Base-by-base conservation (phyloP, 1,140 invertebrate genomes). In the Saxidomus purpurata region DNA sequence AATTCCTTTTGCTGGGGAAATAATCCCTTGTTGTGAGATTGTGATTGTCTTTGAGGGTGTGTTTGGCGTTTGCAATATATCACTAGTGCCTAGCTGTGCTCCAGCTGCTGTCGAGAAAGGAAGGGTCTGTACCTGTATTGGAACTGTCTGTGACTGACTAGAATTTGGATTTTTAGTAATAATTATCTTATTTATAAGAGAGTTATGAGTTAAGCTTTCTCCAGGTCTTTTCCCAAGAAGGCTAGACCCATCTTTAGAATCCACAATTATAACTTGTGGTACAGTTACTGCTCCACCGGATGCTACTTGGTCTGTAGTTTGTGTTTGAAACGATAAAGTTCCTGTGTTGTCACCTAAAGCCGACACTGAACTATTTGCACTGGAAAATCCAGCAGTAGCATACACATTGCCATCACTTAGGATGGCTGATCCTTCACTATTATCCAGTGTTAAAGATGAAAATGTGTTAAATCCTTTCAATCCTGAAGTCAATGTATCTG, bases 21-120 rank as follows among this genome's bases (percentile, higher is more conserved):
- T 74, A 31, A 94, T 93, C 34, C 94, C 94, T 76, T 94, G 93
- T 94, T 97, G 97, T 85, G 97, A 97, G 69, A 97, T 95, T 15
- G 97, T 97, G 67, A 97, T 97, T 19, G 97, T 95, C 96, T 97
- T 98, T 55, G 97, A 96, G 17, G 97, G 96, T 90, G 94, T 93
- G 63, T 90, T 77, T 67, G 89, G 40, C 67, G 71, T 63, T 40
- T 89, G 87, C 49, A 89, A 74, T 49, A 91, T 22, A 28, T 91
- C 81, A 89, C 82, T 92, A 15, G 92, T 83, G 3, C 85, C 87
- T 55, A 59, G 91, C 22, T 77, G 74, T 19, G 61, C 47, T 31
- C 59, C 40, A 43, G 17, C 34, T 8, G 47, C 80, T 49, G 71
- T 34, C 63, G 90, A 90, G 13, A 81, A 74, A 52, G 85, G 63